Evolutionary conservation across 2,888 invertebrate species (phyloP).

Genomic region (Ecdyonurus torrentis): DNA sequence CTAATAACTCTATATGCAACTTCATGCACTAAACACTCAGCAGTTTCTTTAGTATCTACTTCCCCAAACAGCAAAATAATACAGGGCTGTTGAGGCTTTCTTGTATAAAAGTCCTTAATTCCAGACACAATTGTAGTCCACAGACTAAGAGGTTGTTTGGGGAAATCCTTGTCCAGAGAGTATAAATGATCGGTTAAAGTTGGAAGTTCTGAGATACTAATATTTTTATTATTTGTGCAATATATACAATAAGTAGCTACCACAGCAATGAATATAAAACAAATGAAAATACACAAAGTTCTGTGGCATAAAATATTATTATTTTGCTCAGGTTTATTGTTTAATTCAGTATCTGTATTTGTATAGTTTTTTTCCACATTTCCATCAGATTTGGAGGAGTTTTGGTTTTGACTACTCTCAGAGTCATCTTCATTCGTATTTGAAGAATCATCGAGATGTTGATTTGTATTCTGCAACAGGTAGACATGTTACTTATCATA

Average conservation of each 20-base stretch:
- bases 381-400: too few species aligned
- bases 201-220: not conserved
- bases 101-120: not conserved
- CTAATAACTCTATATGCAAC: not conserved
- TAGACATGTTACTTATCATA: too few species aligned
- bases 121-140: not conserved
- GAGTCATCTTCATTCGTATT: too few species aligned
- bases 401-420: too few species aligned
- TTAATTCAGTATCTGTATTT: too few species aligned
- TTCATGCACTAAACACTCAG: not conserved
- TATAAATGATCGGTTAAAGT: not conserved
- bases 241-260: not conserved
- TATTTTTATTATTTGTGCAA: not conserved
- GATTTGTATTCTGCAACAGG: too few species aligned
- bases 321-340: too few species aligned
- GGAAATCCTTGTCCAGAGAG: not conserved
- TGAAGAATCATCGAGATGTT: too few species aligned
- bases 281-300: not conserved
- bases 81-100: not conserved
- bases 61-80: not conserved
- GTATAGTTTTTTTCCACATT: too few species aligned
- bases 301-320: not conserved
- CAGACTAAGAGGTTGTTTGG: not conserved
- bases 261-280: not conserved
- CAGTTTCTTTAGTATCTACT: not conserved